These are phyloP conservation scores for Carduelis carduelis DNA, from an alignment of 2,797 vertebrate species.

Conservation along the genomic window DNA sequence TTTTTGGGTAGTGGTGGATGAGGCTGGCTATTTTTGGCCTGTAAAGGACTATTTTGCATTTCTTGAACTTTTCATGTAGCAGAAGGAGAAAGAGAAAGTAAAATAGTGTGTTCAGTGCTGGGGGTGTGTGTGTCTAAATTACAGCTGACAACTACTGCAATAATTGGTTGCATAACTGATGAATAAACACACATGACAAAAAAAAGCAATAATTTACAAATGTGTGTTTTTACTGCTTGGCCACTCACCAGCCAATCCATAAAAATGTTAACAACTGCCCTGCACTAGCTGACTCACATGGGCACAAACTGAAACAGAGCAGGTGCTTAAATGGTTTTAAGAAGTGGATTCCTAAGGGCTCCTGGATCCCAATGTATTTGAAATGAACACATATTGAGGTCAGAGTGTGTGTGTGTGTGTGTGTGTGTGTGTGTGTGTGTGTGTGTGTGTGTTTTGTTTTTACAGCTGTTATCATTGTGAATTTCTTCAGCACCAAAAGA, in stretches of 20 bases:
- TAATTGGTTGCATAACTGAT: constrained; percentile 6
- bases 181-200: not conserved
- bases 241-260: fast-evolving
- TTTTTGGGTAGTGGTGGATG: not conserved
- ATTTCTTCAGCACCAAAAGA: not conserved
- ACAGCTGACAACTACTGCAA: not conserved
- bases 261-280: not conserved
- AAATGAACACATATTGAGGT: not conserved
- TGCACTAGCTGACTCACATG: not conserved
- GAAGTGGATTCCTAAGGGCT: not conserved
- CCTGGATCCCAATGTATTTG: not conserved
- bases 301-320: not conserved
- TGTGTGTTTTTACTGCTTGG: not conserved
- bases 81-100: not conserved
- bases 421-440: too few relatives aligned
- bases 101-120: not conserved
- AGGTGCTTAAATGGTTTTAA: not conserved
- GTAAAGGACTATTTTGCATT: not conserved
- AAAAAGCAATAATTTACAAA: constrained; percentile 39
- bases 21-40: not conserved
- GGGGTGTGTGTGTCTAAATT: fast-evolving
- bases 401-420: too few relatives aligned
- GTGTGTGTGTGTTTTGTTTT: not conserved
- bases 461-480: not conserved
- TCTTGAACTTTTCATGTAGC: not conserved